Conservation (phyloP, 2,797 vertebrate species). For the Hypotaenidia okinawae region DNA sequence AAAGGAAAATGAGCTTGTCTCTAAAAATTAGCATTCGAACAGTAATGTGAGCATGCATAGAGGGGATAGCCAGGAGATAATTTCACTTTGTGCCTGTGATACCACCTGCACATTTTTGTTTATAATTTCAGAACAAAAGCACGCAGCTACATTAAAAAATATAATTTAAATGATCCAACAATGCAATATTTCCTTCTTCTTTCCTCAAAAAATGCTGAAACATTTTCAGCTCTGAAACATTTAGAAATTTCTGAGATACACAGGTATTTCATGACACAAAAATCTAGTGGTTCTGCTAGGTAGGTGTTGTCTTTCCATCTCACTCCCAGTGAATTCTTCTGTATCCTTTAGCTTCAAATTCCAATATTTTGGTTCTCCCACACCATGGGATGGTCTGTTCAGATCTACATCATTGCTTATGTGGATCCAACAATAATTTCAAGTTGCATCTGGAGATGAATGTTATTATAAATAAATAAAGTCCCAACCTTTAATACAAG, state of each 20-base stretch:
- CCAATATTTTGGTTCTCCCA: background rate
- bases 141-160: background rate
- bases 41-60: background rate
- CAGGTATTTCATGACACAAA: background rate
- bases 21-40: background rate
- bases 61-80: background rate
- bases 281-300: background rate
- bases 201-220: background rate
- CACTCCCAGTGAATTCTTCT: background rate
- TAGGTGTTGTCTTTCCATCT: background rate
- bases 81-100: background rate
- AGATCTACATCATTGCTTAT: background rate
- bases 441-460: background rate
- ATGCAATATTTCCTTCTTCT: background rate
- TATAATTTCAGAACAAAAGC: background rate
- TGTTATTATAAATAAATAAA: background rate
- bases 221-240: background rate
- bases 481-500: background rate
- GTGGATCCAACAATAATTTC: background rate
- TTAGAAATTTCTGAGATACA: background rate
- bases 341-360: background rate
- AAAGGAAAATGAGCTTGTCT: background rate
- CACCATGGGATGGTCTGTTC: background rate
- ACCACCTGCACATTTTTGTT: background rate
- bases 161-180: background rate